Percentiles rank a stretch among this genome's conserved stretches.
These are phyloP conservation scores for Ascaphus truei DNA, from an alignment of 2,113 vertebrate species.

Conservation along the genomic window DNA sequence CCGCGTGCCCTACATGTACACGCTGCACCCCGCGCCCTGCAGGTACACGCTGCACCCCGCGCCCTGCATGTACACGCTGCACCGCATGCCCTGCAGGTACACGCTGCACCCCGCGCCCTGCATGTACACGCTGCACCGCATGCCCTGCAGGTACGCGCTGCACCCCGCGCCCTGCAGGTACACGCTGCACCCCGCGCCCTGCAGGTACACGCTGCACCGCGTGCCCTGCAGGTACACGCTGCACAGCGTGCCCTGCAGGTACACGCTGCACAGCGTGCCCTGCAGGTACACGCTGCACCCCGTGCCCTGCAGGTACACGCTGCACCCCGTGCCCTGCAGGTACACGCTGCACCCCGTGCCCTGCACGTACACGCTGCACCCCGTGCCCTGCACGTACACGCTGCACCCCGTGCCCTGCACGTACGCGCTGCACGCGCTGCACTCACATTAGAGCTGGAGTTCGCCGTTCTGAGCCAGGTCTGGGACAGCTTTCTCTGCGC, in stretches of 20 bases:
- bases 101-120: not conserved
- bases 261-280: not conserved
- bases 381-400: not conserved
- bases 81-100: too few relatives aligned
- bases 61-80: not conserved
- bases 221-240: not conserved
- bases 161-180: too few relatives aligned
- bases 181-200: not conserved
- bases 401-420: too few relatives aligned
- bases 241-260: too few relatives aligned
- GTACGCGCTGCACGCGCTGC: too few relatives aligned
- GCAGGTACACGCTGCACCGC: not conserved
- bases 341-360: not conserved
- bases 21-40: not conserved
- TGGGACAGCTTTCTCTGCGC: constrained; percentile 31
- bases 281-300: not conserved
- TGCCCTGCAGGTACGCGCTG: not conserved
- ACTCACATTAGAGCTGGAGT: constrained; percentile 84
- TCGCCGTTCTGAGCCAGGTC: constrained; percentile 47
- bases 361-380: not conserved
- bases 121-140: not conserved
- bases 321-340: too few relatives aligned
- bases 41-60: not conserved
- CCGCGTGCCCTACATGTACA: not conserved
- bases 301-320: not conserved